Evolutionary conservation across 2,888 invertebrate genomes (phyloP).

Genomic region (Ichneumoninae sp.): DNA sequence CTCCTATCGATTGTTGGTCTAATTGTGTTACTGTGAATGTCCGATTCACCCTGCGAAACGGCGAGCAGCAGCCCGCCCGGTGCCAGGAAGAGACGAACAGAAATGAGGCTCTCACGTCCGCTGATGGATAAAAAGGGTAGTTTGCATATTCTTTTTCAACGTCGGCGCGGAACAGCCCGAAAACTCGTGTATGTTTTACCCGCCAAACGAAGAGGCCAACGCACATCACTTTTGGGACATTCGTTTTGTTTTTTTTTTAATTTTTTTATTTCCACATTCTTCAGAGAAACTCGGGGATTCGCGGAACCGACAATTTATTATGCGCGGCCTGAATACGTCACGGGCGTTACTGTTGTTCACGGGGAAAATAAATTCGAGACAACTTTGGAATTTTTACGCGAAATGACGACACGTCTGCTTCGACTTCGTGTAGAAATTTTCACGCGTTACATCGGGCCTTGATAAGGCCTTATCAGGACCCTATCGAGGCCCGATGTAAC

Average conservation of each 20-base stretch:
- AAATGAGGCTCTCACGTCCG: slow-evolving; percentile 76
- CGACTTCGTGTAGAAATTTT: background rate
- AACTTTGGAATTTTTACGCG: background rate
- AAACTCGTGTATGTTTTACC: slow-evolving; percentile 66
- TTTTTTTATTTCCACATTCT: background rate
- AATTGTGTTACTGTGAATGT: slow-evolving; percentile 83
- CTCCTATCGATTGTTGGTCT: slow-evolving; percentile 83
- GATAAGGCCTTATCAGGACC: too few relatives aligned
- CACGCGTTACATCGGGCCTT: too few relatives aligned
- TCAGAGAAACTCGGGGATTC: slow-evolving; percentile 2
- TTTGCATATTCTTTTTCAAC: slow-evolving; percentile 81
- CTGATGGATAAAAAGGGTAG: slow-evolving; percentile 80
- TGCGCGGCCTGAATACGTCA: slow-evolving; percentile 11
- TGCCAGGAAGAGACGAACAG: slow-evolving; percentile 72
- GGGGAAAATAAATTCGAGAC: background rate
- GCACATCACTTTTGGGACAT: slow-evolving; percentile 56
- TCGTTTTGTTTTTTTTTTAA: slow-evolving; percentile 17
- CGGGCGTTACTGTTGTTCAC: background rate
- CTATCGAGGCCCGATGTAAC: too few relatives aligned
- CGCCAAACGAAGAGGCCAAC: slow-evolving; percentile 51
- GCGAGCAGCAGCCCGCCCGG: slow-evolving; percentile 69
- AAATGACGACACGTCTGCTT: background rate
- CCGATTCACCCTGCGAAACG: slow-evolving; percentile 81
- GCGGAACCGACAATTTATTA: slow-evolving; percentile 1
- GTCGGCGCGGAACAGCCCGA: slow-evolving; percentile 64